A percentile compares a stretch with the other conserved stretches of the same genome.
These are phyloP conservation scores for Lophius americanus DNA, from an alignment of 2,797 vertebrate genomes.

Conservation along the genomic window DNA sequence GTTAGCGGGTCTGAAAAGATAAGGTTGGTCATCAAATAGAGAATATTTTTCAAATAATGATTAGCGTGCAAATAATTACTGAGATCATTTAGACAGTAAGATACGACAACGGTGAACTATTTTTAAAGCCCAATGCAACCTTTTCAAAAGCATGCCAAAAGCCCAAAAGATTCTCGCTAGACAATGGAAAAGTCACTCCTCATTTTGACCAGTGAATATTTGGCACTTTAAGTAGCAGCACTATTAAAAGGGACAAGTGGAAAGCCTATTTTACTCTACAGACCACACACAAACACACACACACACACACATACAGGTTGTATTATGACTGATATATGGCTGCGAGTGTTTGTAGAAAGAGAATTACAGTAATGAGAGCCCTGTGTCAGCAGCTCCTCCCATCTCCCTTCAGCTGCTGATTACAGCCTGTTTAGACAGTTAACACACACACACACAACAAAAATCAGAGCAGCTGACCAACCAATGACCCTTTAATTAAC, in stretches of 20 bases:
- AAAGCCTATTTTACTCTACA: constrained; percentile 54
- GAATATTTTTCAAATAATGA: too few relatives aligned
- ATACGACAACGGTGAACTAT: too few relatives aligned
- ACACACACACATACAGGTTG: constrained; percentile 38
- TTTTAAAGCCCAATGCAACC: too few relatives aligned
- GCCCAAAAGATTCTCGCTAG: too few relatives aligned
- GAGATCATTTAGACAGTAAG: too few relatives aligned
- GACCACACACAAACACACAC: constrained; percentile 44
- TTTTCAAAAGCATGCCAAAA: too few relatives aligned
- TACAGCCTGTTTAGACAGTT: constrained; percentile 70
- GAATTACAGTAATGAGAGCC: constrained; percentile 82
- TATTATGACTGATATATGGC: constrained; percentile 4
- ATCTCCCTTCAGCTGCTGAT: constrained; percentile 73
- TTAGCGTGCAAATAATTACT: too few relatives aligned
- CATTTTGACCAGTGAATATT: too few relatives aligned
- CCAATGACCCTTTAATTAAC: constrained; percentile 64
- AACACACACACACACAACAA: constrained; percentile 2
- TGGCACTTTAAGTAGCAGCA: constrained; percentile 48
- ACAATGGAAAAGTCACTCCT: too few relatives aligned
- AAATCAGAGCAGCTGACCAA: constrained; percentile 46
- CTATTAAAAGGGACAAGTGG: constrained; percentile 43
- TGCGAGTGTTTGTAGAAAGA: constrained; percentile 40
- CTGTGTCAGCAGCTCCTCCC: constrained; percentile 74
- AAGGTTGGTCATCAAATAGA: neutral
- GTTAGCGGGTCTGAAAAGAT: neutral